Conservation (phyloP, 2,113 vertebrate genomes). For the Mormyrus lacerda region DNA sequence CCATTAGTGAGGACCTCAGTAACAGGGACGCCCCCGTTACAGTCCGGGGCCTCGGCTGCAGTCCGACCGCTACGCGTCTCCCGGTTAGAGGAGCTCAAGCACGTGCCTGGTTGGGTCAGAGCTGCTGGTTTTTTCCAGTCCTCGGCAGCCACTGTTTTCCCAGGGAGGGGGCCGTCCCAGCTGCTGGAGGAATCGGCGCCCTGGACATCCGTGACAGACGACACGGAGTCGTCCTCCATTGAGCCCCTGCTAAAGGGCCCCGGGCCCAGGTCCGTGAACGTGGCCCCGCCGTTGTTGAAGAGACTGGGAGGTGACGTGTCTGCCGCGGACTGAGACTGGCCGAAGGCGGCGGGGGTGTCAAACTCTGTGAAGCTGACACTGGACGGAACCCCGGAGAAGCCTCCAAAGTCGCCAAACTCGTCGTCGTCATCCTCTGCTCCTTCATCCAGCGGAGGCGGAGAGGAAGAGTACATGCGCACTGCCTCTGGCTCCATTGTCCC, state of each 20-base stretch:
- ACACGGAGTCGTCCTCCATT: slow-evolving; percentile 51
- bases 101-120: slow-evolving; percentile 48
- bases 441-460: slow-evolving; percentile 89
- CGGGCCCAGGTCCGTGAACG: slow-evolving; percentile 62
- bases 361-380: slow-evolving; percentile 83
- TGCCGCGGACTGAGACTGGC: slow-evolving; percentile 44
- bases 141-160: slow-evolving; percentile 41
- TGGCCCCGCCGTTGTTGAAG: slow-evolving; percentile 54
- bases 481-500: slow-evolving; percentile 90
- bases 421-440: slow-evolving; percentile 82
- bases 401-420: slow-evolving; percentile 88
- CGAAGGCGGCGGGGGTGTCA: slow-evolving; percentile 69
- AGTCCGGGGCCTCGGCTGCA: slow-evolving; percentile 42
- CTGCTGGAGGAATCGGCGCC: slow-evolving; percentile 55
- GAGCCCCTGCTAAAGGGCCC: slow-evolving; percentile 55
- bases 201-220: slow-evolving; percentile 57
- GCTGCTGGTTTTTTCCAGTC: slow-evolving; percentile 53
- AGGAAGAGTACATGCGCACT: slow-evolving; percentile 92
- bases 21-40: slow-evolving; percentile 62
- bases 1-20: slow-evolving; percentile 83
- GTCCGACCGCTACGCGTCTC: slow-evolving; percentile 30
- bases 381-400: slow-evolving; percentile 76
- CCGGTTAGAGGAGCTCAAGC: slow-evolving; percentile 41
- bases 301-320: slow-evolving; percentile 65
- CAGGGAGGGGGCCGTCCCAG: slow-evolving; percentile 54